Conservation (phyloP, 2,797 vertebrate species). For the Gobionotothen gibberifrons region DNA sequence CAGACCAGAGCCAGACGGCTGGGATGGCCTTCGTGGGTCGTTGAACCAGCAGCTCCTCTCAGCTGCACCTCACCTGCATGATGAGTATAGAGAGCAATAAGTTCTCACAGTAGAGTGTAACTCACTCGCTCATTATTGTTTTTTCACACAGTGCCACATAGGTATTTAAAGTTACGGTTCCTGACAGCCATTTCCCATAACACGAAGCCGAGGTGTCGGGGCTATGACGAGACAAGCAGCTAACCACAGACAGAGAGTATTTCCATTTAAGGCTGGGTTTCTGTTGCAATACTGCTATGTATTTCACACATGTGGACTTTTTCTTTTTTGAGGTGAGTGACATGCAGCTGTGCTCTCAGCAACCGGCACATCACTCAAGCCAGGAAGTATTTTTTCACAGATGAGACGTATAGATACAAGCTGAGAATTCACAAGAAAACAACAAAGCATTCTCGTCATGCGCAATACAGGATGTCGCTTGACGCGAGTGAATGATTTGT, state of each 20-base stretch:
- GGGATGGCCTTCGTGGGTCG: constrained; percentile 26
- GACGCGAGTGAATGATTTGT: constrained; percentile 3
- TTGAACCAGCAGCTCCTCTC: constrained; percentile 11
- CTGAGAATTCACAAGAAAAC: constrained; percentile 42
- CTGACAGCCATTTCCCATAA: constrained; percentile 20
- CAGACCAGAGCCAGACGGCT: constrained; percentile 40
- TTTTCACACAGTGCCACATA: constrained; percentile 18
- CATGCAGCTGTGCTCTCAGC: constrained; percentile 39
- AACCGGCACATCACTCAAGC: constrained; percentile 4
- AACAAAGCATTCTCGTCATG: background rate
- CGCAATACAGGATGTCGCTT: constrained; percentile 27
- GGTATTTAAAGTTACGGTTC: constrained; percentile 56
- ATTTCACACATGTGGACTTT: constrained; percentile 21
- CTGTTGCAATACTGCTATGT: constrained; percentile 6
- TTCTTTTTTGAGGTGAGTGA: constrained; percentile 25
- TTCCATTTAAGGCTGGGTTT: constrained; percentile 70
- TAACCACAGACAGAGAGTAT: constrained; percentile 45
- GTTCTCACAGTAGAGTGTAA: background rate
- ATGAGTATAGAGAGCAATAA: background rate
- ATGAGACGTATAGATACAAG: background rate
- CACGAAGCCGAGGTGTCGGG: constrained; percentile 31
- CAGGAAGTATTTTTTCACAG: constrained; percentile 30
- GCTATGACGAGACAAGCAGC: constrained; percentile 6
- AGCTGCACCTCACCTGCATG: constrained; percentile 26
- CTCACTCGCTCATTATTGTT: constrained; percentile 7